phyloP scores from a whole-genome alignment of 2,113 vertebrate genomes.

The Ciconia maguari region DNA sequence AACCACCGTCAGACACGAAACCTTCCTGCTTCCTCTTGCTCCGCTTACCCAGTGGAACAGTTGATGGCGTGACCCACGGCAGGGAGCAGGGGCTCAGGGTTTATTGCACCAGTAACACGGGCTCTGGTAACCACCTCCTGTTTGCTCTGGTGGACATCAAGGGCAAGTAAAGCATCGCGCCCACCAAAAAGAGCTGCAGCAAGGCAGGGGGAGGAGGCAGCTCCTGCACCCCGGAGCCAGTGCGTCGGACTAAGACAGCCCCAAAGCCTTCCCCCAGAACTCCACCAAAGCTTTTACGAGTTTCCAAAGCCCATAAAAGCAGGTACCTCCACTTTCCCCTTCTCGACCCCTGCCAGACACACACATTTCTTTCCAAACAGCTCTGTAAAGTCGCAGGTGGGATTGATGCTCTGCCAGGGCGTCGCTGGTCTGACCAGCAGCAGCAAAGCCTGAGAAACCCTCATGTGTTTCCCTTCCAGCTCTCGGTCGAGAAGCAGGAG shows the following conservation, averaged over 20 bases:
- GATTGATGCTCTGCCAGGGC: not conserved
- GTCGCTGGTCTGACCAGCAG: not conserved
- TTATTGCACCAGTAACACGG: accelerated
- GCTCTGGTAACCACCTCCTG: not conserved
- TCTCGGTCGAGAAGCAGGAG: not conserved
- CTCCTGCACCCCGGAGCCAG: accelerated
- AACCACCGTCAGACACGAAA: not conserved
- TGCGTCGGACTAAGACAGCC: not conserved
- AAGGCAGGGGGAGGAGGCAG: not conserved
- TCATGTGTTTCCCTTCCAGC: not conserved
- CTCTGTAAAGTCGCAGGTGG: not conserved
- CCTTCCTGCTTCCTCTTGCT: not conserved
- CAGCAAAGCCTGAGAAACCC: not conserved
- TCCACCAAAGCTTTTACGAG: not conserved
- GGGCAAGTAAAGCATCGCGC: accelerated
- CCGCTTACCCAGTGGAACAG: accelerated
- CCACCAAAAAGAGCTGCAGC: not conserved
- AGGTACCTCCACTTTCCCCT: not conserved
- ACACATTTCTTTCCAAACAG: accelerated
- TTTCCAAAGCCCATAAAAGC: not conserved
- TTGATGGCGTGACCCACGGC: accelerated
- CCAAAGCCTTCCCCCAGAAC: not conserved
- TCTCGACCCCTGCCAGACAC: not conserved
- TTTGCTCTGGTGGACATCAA: not conserved
- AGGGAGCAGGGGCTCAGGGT: not conserved